Percentiles rank a stretch among this genome's conserved stretches.
These are phyloP conservation scores for Noctua pronuba DNA, from an alignment of 2,888 invertebrate genomes.

Conservation along the genomic window DNA sequence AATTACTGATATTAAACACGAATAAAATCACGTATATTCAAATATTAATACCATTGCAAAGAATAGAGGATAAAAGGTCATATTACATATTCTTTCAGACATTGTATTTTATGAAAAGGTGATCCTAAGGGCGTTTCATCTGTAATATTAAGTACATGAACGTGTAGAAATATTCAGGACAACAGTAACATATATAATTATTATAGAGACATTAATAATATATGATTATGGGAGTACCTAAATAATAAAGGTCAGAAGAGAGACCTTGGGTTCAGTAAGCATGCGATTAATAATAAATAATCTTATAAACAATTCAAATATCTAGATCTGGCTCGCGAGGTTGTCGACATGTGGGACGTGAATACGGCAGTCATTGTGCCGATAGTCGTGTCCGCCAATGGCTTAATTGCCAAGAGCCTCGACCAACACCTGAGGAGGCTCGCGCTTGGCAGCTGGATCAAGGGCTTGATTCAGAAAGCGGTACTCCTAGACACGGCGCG, in stretches of 20 bases:
- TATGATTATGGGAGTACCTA: neutral
- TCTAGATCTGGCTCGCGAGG: too few species aligned
- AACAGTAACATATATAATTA: conserved; percentile 34
- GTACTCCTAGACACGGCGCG: too few species aligned
- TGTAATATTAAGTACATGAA: neutral
- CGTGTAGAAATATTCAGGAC: conserved; percentile 11
- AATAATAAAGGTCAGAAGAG: conserved; percentile 25
- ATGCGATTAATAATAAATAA: neutral
- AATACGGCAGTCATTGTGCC: too few species aligned
- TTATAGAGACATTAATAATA: conserved; percentile 36
- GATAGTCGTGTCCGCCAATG: too few species aligned
- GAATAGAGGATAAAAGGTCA: conserved; percentile 22
- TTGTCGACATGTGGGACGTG: too few species aligned
- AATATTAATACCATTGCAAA: conserved; percentile 8
- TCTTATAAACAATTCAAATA: too few species aligned
- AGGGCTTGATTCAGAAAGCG: too few species aligned
- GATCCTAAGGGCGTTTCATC: conserved; percentile 26
- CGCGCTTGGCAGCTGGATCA: too few species aligned
- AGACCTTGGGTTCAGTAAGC: conserved; percentile 19
- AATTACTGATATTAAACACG: neutral
- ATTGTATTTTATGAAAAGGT: conserved; percentile 39
- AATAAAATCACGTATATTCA: conserved; percentile 6
- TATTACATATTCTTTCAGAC: conserved; percentile 35
- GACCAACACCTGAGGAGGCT: too few species aligned
- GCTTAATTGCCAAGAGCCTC: too few species aligned